Evolutionary conservation across 2,113 vertebrate genomes (phyloP).

Genomic region (Rafetus swinhoei): DNA sequence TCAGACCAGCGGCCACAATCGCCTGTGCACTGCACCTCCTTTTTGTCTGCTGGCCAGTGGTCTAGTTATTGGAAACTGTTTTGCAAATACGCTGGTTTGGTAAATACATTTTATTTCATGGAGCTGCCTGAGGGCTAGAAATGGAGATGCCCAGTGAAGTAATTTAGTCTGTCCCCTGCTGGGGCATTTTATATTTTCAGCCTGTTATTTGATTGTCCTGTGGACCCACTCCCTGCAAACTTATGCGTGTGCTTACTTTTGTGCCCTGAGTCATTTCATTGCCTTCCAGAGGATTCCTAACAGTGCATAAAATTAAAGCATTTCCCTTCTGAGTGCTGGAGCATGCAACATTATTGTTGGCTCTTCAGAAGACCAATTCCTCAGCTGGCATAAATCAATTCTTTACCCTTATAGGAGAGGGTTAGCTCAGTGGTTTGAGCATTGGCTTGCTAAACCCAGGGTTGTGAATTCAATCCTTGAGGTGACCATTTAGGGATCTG

Average conservation of each 20-base stretch:
- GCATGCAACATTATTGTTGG: not conserved
- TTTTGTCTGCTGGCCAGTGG: not conserved
- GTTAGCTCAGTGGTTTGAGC: too few species aligned
- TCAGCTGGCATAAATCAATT: not conserved
- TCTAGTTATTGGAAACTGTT: not conserved
- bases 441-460: too few species aligned
- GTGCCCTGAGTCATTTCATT: not conserved
- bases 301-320: not conserved
- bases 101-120: not conserved
- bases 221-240: not conserved
- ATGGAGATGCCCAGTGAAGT: not conserved
- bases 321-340: not conserved
- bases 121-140: not conserved
- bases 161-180: not conserved
- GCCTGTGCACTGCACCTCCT: not conserved
- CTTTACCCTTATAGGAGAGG: too few species aligned
- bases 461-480: too few species aligned
- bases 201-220: not conserved
- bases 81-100: accelerated
- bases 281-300: not conserved
- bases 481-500: too few species aligned
- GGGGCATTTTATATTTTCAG: not conserved
- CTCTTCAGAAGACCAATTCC: not conserved
- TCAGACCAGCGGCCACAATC: not conserved
- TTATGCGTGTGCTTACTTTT: not conserved